phyloP scores from a whole-genome alignment of 2,113 vertebrate species.

The Aix galericulata region DNA sequence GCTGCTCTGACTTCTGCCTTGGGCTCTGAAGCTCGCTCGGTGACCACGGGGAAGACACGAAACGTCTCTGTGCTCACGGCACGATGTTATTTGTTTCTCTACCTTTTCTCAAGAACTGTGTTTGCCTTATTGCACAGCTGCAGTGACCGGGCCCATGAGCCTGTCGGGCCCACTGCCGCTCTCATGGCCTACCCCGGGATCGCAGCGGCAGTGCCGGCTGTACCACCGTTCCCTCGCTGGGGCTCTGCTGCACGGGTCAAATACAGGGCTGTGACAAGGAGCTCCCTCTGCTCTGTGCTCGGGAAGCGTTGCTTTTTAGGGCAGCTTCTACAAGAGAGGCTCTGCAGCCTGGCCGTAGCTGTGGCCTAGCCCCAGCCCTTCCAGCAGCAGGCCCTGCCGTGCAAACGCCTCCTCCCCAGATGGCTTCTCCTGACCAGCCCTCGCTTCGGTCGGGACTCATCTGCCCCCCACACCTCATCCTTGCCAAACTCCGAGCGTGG shows the following conservation, averaged over 20 bases:
- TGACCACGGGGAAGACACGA: background rate
- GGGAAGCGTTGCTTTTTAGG: background rate
- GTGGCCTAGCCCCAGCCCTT: background rate
- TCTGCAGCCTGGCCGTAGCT: too few species aligned
- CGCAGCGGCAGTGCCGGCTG: background rate
- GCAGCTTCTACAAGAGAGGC: background rate
- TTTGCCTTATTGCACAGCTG: background rate
- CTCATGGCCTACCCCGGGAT: background rate
- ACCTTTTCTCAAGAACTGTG: background rate
- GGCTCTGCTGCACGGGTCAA: background rate
- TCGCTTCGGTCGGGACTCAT: background rate
- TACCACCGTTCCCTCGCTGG: fast-evolving
- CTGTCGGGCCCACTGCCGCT: background rate
- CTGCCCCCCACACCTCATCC: background rate
- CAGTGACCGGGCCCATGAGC: fast-evolving
- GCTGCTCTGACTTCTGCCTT: background rate
- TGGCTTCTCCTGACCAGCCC: background rate
- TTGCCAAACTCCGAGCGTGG: background rate
- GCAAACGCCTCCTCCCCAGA: background rate
- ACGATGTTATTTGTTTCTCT: background rate
- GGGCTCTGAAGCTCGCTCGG: background rate
- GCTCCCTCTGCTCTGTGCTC: background rate
- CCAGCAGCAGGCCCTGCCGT: fast-evolving
- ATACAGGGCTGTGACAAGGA: background rate
- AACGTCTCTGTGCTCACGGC: background rate